A percentile compares a stretch with the other conserved stretches of the same genome.
Conservation (phyloP, 2,113 vertebrate species). For the Ornithorhynchus anatinus region DNA sequence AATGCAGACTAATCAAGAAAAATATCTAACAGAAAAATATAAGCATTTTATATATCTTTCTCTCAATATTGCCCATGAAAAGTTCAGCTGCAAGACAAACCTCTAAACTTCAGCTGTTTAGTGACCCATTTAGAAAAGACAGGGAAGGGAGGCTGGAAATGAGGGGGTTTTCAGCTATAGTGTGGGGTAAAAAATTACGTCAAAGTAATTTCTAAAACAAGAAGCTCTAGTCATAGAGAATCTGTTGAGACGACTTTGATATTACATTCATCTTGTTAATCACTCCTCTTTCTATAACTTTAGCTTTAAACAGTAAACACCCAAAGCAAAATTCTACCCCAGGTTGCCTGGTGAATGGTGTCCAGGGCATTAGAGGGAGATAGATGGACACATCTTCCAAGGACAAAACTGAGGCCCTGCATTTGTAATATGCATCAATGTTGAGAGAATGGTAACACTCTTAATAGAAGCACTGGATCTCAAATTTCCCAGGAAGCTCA, state of each 20-base stretch:
- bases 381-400: background rate
- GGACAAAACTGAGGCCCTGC: conserved; percentile 1
- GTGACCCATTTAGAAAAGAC: too few species aligned
- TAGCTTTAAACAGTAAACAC: background rate
- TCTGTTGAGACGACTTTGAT: background rate
- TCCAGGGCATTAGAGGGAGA: background rate
- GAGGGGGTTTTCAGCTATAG: background rate
- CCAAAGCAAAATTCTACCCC: background rate
- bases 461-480: conserved; percentile 35
- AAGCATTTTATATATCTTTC: too few species aligned
- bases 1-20: too few species aligned
- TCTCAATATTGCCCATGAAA: too few species aligned
- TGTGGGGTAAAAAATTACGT: background rate
- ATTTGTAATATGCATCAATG: conserved; percentile 35
- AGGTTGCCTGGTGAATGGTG: background rate
- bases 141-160: background rate
- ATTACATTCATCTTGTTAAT: background rate
- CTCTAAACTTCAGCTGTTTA: too few species aligned
- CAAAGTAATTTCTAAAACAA: background rate
- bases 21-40: too few species aligned
- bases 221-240: background rate
- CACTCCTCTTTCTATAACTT: background rate
- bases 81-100: too few species aligned
- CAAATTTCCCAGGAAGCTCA: conserved; percentile 58
- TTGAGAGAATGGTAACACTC: conserved; percentile 45